These are phyloP conservation scores for Neuroscelio doddi DNA, from an alignment of 2,888 invertebrate genomes.

Conservation along the genomic window DNA sequence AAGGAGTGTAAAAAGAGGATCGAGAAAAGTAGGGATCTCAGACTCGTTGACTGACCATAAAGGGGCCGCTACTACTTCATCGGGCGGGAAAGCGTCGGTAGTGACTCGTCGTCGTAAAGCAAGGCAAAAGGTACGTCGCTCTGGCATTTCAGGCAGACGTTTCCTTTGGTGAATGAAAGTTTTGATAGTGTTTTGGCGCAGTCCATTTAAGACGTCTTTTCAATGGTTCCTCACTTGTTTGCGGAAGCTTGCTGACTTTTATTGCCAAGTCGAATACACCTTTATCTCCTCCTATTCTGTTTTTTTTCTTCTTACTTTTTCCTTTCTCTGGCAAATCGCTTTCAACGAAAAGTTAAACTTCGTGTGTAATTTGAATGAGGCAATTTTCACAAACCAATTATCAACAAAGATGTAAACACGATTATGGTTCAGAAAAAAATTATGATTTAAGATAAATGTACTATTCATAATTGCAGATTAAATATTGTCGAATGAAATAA, in stretches of 20 bases:
- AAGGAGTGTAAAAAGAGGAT: not conserved
- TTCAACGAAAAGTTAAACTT: not conserved
- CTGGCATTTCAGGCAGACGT: slow-evolving; percentile 6
- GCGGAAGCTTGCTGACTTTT: slow-evolving; percentile 50
- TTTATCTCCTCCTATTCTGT: not conserved
- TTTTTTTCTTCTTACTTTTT: slow-evolving; percentile 16
- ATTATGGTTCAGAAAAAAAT: too few species aligned
- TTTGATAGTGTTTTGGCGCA: slow-evolving; percentile 13
- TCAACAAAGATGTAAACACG: too few species aligned
- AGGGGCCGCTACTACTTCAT: slow-evolving; percentile 6
- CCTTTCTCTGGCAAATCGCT: not conserved
- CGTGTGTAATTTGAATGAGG: slow-evolving; percentile 4
- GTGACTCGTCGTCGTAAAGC: slow-evolving; percentile 5
- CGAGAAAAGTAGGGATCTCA: not conserved
- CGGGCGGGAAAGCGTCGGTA: not conserved
- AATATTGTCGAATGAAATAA: too few species aligned
- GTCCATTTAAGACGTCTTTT: slow-evolving; percentile 11
- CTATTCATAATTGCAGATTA: too few species aligned
- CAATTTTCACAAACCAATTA: too few species aligned
- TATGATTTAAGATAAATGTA: not conserved
- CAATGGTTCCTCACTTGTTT: slow-evolving; percentile 46
- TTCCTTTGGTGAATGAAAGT: slow-evolving; percentile 14
- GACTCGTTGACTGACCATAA: slow-evolving; percentile 6
- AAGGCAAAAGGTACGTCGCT: not conserved
- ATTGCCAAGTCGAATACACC: slow-evolving; percentile 42